These are phyloP conservation scores for Rallus crepitans DNA, from an alignment of 2,797 vertebrate species.

Conservation along the genomic window DNA sequence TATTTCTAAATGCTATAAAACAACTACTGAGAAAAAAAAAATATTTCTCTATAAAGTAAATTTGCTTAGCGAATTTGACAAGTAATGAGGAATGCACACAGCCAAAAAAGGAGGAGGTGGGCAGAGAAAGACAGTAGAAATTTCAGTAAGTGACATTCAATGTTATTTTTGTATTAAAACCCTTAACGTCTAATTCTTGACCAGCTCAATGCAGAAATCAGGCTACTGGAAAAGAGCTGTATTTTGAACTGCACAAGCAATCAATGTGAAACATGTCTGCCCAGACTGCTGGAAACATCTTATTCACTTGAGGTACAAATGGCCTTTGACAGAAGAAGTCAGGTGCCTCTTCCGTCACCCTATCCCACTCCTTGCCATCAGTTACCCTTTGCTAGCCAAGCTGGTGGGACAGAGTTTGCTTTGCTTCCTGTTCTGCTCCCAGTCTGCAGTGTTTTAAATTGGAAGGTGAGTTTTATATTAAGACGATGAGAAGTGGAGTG, in stretches of 20 bases:
- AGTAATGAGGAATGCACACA: neutral
- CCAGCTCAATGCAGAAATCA: neutral
- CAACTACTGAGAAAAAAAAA: neutral
- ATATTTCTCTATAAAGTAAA: neutral
- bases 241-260: neutral
- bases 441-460: neutral
- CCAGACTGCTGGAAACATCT: neutral
- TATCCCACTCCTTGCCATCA: neutral
- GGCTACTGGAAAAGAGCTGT: neutral
- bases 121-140: neutral
- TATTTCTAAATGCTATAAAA: neutral
- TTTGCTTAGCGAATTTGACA: neutral
- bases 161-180: neutral
- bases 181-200: neutral
- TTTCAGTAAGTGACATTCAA: neutral
- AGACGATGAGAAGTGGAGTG: neutral
- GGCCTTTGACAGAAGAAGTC: neutral
- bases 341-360: neutral
- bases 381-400: neutral
- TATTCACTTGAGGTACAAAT: neutral
- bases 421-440: neutral
- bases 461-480: neutral
- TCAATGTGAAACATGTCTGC: neutral
- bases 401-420: neutral
- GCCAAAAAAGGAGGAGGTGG: rapidly evolving